phyloP scores from a whole-genome alignment of 2,113 vertebrate genomes.

The Eidolon helvum region DNA sequence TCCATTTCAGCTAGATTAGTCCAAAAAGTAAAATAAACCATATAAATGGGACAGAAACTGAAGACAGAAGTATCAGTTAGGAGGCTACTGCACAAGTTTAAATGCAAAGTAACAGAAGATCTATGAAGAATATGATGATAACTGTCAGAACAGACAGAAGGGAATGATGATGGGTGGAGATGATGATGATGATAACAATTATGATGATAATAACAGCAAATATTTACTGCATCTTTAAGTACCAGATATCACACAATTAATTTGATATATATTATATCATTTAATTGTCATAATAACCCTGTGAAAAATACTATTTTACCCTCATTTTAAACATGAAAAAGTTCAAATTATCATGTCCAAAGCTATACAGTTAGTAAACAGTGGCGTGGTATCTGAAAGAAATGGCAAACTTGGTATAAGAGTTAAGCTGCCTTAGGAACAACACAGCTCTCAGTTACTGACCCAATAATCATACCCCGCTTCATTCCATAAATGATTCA shows the following conservation, averaged over 20 bases:
- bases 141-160: background rate
- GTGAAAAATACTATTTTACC: background rate
- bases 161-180: background rate
- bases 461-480: background rate
- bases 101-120: background rate
- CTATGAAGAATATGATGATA: background rate
- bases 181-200: background rate
- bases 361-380: background rate
- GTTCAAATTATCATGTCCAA: background rate
- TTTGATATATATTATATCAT: background rate
- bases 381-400: background rate
- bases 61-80: background rate
- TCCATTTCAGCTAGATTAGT: background rate
- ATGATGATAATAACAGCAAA: background rate
- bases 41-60: background rate
- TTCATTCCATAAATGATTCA: background rate
- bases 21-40: background rate
- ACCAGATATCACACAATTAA: background rate
- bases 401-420: background rate
- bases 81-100: background rate
- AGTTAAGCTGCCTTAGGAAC: background rate
- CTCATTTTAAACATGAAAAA: background rate
- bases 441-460: background rate
- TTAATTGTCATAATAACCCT: background rate
- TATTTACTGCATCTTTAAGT: background rate